phyloP scores from a whole-genome alignment of 2,797 vertebrate species.

The Varecia variegata region DNA sequence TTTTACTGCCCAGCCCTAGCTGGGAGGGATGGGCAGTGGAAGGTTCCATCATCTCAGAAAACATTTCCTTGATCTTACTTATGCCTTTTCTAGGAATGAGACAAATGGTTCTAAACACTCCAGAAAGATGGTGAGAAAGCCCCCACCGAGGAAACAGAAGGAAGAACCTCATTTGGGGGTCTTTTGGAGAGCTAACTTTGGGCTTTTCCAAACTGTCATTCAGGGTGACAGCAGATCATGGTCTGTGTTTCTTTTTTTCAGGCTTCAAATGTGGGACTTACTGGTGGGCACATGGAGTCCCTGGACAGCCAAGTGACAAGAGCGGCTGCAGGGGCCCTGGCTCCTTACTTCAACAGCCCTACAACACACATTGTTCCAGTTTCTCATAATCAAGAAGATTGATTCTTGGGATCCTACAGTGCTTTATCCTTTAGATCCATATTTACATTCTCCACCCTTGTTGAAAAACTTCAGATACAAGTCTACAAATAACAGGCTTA shows the following conservation, averaged over 20 bases:
- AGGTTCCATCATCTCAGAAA: not conserved
- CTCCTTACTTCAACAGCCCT: not conserved
- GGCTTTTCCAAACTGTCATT: not conserved
- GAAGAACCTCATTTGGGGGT: not conserved
- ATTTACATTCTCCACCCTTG: conserved; percentile 55
- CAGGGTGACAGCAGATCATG: not conserved
- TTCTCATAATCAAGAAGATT: conserved; percentile 46
- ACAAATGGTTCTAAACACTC: not conserved
- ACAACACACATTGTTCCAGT: not conserved
- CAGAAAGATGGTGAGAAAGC: not conserved
- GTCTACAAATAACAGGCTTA: conserved; percentile 64
- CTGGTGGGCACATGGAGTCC: not conserved
- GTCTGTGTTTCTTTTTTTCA: not conserved
- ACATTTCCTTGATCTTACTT: not conserved
- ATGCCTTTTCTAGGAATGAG: not conserved
- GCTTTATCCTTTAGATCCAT: conserved; percentile 44
- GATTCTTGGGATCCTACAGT: conserved; percentile 23
- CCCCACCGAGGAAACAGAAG: not conserved
- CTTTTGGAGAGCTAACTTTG: not conserved
- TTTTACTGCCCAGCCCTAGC: not conserved
- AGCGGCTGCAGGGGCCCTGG: not conserved
- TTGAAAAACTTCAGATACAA: conserved; percentile 52
- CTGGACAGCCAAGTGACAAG: not conserved
- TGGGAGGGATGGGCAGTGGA: not conserved
- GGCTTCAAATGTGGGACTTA: not conserved